Conservation (phyloP, 2,888 invertebrate species). For the Amblyteles armatorius region DNA sequence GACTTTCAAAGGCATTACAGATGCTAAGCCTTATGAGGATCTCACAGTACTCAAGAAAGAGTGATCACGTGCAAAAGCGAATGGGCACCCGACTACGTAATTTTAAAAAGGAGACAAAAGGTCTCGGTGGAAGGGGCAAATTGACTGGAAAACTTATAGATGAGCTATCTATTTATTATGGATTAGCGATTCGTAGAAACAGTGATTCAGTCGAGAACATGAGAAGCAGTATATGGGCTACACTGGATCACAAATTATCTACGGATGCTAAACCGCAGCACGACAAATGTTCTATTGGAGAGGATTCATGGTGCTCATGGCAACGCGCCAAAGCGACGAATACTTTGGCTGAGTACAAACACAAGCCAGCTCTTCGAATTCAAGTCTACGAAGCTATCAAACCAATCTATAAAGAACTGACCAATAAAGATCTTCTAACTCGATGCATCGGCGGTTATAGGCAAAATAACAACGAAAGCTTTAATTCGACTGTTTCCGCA, state of each 20-base stretch:
- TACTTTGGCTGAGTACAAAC: conserved; percentile 48
- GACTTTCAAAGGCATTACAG: conserved; percentile 63
- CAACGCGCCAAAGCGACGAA: conserved; percentile 58
- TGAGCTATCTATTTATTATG: conserved; percentile 59
- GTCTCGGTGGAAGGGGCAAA: conserved; percentile 51
- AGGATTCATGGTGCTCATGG: conserved; percentile 68
- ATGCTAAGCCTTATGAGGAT: conserved; percentile 63
- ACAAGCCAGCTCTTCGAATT: conserved; percentile 42
- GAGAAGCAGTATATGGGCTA: conserved; percentile 68
- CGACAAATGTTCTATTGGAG: conserved; percentile 65
- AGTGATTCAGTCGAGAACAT: conserved; percentile 62
- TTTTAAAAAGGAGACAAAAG: conserved; percentile 39
- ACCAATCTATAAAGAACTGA: conserved; percentile 68
- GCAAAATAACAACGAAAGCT: conserved; percentile 65
- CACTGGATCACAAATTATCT: conserved; percentile 67
- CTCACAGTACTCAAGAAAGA: conserved; percentile 65
- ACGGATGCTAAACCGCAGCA: conserved; percentile 72
- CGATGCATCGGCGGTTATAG: conserved; percentile 51
- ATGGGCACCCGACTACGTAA: conserved; percentile 67
- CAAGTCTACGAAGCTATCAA: conserved; percentile 68
- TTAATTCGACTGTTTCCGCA: conserved; percentile 55
- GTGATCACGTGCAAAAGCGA: conserved; percentile 72
- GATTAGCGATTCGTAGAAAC: conserved; percentile 61
- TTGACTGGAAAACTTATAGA: conserved; percentile 52
- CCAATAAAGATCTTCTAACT: conserved; percentile 61